Base-by-base conservation (phyloP, 2,888 invertebrate species). In the Subacronicta megacephala region DNA sequence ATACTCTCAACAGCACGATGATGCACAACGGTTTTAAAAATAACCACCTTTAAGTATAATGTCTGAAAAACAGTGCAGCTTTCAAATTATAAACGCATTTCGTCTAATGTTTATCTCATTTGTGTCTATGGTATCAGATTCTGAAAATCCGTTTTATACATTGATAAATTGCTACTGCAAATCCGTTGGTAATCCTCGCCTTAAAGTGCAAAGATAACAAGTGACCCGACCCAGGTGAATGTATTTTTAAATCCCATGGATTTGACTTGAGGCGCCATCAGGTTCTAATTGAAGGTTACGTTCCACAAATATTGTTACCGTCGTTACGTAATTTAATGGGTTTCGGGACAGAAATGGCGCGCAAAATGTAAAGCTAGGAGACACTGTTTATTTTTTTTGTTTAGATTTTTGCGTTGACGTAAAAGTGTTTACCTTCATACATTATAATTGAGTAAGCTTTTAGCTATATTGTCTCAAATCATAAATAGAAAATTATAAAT, bases 191-290 rank as follows among this genome's bases (percentile, higher is more conserved):
- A 57, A 70, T 64, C 33, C 29, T 13, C 15, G 55, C 33, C 40
- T 40, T 40, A 46, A 45, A 42, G 47, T 10, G 16, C 26, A 33
- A 23, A 55, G 59, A 58, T 56, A 73, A 51, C 58, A 54, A 72
- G 67, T 72, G 77, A 74, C 62, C 66, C 59, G 58, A 46, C 53
- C 55, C 40, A 61, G 71, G 67, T 55, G 50, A 77, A 81, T 66
- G 71, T 77, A 71, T 79, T 78, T 77, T 81, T 75, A 77, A 81
- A 71, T 74, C 61, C 60, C 44, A 44, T 40, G 65, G 65, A 63
- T 72, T 69, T 66, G 31, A 44, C 47, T 55, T 46, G 58, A 62
- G 69, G 57, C 69, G 38, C 38, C 54, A 37, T 49, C 46, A 64
- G 53, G 53, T 67, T 42, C 40, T 68, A 61, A 72, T 66, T 72